These are phyloP conservation scores for Castor canadensis DNA, from an alignment of 2,113 vertebrate genomes.

Conservation along the genomic window DNA sequence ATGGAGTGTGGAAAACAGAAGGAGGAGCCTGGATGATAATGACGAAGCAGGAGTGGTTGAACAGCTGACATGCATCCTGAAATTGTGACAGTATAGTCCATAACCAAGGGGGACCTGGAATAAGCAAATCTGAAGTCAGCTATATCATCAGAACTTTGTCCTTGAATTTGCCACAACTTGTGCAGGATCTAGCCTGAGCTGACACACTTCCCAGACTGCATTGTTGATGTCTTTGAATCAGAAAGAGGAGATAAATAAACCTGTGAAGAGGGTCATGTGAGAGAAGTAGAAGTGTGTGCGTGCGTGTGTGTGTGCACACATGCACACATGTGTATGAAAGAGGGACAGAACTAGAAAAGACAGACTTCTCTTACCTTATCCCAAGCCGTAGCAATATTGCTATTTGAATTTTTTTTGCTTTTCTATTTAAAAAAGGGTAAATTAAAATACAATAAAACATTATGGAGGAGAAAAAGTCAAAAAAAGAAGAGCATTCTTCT, in stretches of 20 bases:
- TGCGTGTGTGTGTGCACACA: neutral
- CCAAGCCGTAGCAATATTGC: constrained; percentile 40
- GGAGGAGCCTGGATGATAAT: neutral
- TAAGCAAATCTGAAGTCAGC: neutral
- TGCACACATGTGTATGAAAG: neutral
- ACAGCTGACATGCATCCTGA: neutral
- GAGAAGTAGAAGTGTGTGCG: neutral
- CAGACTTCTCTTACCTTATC: neutral
- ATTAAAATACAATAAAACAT: constrained; percentile 67
- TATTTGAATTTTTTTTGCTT: constrained; percentile 56
- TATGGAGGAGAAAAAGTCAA: constrained; percentile 44
- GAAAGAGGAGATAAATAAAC: neutral
- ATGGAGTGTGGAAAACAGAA: neutral
- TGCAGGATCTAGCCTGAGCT: neutral
- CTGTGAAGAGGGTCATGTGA: neutral
- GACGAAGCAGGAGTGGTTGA: neutral
- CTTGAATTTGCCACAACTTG: neutral
- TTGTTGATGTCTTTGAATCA: neutral
- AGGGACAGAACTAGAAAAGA: neutral
- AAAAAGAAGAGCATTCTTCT: constrained; percentile 59
- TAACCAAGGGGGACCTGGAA: neutral
- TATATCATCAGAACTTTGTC: neutral
- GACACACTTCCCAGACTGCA: accelerated
- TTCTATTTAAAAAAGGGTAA: constrained; percentile 63
- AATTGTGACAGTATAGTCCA: neutral